Percentiles rank a stretch among this genome's conserved stretches.
Conservation (phyloP, 2,888 invertebrate genomes). For the Ypsolopha sequella region DNA sequence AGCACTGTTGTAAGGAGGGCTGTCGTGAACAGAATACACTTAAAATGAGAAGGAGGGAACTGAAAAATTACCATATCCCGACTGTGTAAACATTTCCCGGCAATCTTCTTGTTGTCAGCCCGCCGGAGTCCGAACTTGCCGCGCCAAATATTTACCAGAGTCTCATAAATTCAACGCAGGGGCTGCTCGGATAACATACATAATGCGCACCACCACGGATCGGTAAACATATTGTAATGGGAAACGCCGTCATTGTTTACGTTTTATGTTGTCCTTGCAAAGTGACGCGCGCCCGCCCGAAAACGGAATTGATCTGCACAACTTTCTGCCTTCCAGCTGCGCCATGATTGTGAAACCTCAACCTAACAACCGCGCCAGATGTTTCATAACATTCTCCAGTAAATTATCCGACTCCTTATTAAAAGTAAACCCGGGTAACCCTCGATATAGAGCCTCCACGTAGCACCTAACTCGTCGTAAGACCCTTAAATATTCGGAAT, state of each 20-base stretch:
- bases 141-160: slow-evolving; percentile 68
- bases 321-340: no score
- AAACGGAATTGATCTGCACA: background rate
- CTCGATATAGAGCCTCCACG: slow-evolving; percentile 4
- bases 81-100: slow-evolving; percentile 54
- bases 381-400: background rate
- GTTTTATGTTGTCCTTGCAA: slow-evolving; percentile 66
- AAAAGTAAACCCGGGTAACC: background rate
- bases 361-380: background rate
- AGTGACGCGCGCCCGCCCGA: slow-evolving; percentile 39
- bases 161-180: slow-evolving; percentile 61
- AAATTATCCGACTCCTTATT: background rate
- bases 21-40: slow-evolving; percentile 41
- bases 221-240: slow-evolving; percentile 72
- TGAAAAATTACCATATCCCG: slow-evolving; percentile 61
- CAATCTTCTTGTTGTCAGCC: slow-evolving; percentile 66
- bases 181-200: slow-evolving; percentile 64
- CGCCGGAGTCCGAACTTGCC: slow-evolving; percentile 52
- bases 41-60: slow-evolving; percentile 26
- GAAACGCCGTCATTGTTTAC: slow-evolving; percentile 69
- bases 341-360: background rate
- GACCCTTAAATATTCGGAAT: slow-evolving; percentile 57
- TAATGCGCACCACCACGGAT: slow-evolving; percentile 66
- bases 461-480: slow-evolving; percentile 34
- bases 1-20: slow-evolving; percentile 2